Base-by-base conservation (phyloP, 2,797 vertebrate species). In the Leuciscus waleckii region DNA sequence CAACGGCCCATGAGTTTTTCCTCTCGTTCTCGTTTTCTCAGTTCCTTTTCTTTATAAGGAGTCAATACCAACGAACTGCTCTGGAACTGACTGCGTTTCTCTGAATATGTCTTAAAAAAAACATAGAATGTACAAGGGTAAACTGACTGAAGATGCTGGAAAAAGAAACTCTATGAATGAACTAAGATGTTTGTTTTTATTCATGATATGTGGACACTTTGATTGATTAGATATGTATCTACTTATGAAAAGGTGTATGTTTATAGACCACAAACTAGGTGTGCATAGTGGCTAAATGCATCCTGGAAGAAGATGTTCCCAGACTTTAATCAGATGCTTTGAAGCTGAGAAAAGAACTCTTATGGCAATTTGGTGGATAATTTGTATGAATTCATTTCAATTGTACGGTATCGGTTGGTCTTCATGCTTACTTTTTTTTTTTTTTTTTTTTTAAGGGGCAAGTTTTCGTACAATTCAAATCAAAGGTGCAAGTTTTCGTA, bases 1-100 rank as follows among this genome's bases (percentile, higher is more conserved):
- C 56, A 75, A 70, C 26, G 65, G 78, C 29, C 32, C 19, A 63
- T 90, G 58, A 7, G 17, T 41, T 49, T 70, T 43, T 74, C 76
- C 26, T 63, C 37, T 26, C 16, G 1, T 78, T 63, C 29, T 26
- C 16, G 1, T 78, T 58, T 65, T 61, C 82, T 51, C 21, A 54
- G n/a, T 84, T 85, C 41, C 26, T 17, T 76, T 56, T 63, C 14
- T 17, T 26, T 49, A 35, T 54, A 46, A 79, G 49, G 2, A 26
- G 79, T 69, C 65, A n/a, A 51, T 46, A 51, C 58, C 29, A 75
- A 49, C 26, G 21, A 74, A 35, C 23, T 73, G 37, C 51, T 8
- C 35, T 70, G 35, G n/a, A 71, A 81, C 35, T 71, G 49, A 7
- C 67, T n/a, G 8, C 23, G 21, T 51, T 65, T 3, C 23, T 29